Conservation (phyloP, 1,140 invertebrate species). For the Arion vulgaris region DNA sequence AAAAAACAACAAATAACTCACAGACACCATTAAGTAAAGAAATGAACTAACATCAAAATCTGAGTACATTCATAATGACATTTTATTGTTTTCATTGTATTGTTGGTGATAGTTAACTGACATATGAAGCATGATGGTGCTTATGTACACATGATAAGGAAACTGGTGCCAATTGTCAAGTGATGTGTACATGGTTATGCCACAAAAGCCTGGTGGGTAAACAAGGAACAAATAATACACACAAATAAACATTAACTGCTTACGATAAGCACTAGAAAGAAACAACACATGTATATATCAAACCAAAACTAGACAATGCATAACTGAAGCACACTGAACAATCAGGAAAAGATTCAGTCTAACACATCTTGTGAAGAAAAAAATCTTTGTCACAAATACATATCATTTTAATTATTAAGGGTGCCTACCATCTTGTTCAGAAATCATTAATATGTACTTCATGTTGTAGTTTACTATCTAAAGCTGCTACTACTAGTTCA, state of each 20-base stretch:
- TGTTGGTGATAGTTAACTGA: background rate
- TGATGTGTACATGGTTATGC: background rate
- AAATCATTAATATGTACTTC: too few species aligned
- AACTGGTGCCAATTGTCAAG: background rate
- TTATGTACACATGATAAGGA: background rate
- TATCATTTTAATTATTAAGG: too few species aligned
- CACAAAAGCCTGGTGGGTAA: background rate
- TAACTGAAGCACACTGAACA: background rate
- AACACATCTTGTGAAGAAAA: too few species aligned
- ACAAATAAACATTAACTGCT: background rate
- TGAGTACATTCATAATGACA: background rate
- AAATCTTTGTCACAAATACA: too few species aligned
- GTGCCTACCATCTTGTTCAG: too few species aligned
- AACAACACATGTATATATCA: background rate
- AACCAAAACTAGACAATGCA: background rate
- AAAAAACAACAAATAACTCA: too few species aligned
- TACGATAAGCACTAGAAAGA: background rate
- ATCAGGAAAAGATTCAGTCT: background rate
- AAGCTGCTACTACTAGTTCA: too few species aligned
- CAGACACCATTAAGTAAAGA: too few species aligned
- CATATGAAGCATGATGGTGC: background rate
- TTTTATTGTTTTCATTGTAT: background rate
- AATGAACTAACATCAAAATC: background rate
- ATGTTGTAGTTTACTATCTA: too few species aligned
- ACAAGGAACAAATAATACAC: background rate